These are phyloP conservation scores for Neosalanx taihuensis DNA, from an alignment of 2,797 vertebrate genomes.

Conservation along the genomic window DNA sequence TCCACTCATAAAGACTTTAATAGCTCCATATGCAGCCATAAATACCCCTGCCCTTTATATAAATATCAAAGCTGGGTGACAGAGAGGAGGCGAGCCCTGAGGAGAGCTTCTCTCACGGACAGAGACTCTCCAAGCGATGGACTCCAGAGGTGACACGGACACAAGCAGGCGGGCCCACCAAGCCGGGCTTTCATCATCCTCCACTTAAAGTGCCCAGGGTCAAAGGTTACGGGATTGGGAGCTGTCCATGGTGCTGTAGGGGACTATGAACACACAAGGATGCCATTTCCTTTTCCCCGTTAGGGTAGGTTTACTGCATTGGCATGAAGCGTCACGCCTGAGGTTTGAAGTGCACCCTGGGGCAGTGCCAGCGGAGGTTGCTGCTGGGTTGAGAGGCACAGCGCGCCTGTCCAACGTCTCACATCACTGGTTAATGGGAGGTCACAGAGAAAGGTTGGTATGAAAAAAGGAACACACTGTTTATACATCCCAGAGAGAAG, in stretches of 20 bases:
- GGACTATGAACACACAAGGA: too few relatives aligned
- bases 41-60: constrained; percentile 37
- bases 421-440: constrained; percentile 40
- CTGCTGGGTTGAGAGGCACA: constrained; percentile 25
- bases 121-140: not conserved
- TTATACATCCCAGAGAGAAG: constrained; percentile 3
- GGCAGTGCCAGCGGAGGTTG: not conserved
- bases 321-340: constrained; percentile 36
- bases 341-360: constrained; percentile 24
- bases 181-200: not conserved
- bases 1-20: constrained; percentile 37
- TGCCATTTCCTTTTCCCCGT: constrained; percentile 14
- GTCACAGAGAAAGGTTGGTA: constrained; percentile 38
- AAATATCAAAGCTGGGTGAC: constrained; percentile 34
- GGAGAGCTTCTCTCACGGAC: not conserved
- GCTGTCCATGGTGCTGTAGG: not conserved
- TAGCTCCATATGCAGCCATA: constrained; percentile 30
- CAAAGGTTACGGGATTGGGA: not conserved
- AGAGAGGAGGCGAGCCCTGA: constrained; percentile 10
- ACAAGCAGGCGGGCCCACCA: not conserved
- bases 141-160: constrained; percentile 29
- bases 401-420: constrained; percentile 39
- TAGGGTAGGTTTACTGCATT: constrained; percentile 32
- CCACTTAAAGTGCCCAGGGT: not conserved
- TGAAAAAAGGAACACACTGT: constrained; percentile 37